Conservation (phyloP, 2,797 vertebrate species). For the Esox lucius region DNA sequence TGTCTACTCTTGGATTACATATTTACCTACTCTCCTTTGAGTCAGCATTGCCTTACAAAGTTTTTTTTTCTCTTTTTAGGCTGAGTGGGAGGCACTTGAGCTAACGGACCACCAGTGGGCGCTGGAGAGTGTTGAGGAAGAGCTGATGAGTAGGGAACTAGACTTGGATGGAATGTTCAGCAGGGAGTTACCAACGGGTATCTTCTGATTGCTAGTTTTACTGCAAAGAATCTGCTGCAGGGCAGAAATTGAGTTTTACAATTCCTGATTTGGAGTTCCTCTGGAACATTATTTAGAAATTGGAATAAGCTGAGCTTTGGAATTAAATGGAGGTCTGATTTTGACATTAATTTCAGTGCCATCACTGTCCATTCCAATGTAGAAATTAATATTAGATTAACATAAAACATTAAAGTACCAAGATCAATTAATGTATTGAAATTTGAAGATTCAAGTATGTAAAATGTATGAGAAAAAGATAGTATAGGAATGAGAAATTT, state of each 20-base stretch:
- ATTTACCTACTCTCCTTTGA: neutral
- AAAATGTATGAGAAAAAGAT: constrained; percentile 20
- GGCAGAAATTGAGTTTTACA: constrained; percentile 2
- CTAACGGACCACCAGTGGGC: constrained; percentile 98
- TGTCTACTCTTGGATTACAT: neutral
- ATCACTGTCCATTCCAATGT: constrained; percentile 37
- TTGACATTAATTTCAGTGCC: constrained; percentile 56
- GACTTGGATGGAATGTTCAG: constrained; percentile 98
- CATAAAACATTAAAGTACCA: neutral
- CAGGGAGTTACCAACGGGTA: constrained; percentile 92
- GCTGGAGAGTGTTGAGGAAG: constrained; percentile 93
- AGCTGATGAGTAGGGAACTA: constrained; percentile 94
- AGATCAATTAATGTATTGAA: constrained; percentile 36
- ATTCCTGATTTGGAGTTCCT: constrained; percentile 34
- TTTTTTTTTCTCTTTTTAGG: constrained; percentile 71
- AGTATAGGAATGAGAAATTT: constrained; percentile 14
- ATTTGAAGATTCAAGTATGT: constrained; percentile 40
- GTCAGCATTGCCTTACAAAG: constrained; percentile 21
- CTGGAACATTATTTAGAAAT: constrained; percentile 22
- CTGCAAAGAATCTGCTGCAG: constrained; percentile 29
- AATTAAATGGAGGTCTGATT: constrained; percentile 45
- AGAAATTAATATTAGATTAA: neutral
- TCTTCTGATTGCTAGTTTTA: constrained; percentile 80
- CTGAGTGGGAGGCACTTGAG: constrained; percentile 97
- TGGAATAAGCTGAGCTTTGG: constrained; percentile 47